Evolutionary conservation across 1,140 invertebrate genomes (phyloP), one percentile per base, ranked within the genome.

Genomic region (Halyomorpha halys): DNA sequence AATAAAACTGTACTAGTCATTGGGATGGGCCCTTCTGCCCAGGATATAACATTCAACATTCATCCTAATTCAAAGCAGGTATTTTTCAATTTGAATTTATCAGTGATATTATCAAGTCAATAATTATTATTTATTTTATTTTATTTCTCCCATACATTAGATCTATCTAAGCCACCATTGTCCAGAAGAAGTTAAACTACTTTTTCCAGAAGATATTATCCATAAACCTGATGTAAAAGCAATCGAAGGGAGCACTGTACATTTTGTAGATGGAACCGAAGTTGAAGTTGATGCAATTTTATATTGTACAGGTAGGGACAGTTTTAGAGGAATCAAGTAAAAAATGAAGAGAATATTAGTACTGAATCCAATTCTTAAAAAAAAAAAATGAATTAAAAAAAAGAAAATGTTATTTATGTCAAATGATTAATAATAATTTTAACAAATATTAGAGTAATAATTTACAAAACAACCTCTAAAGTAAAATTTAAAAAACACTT

Each of bases 21-120:
- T 30, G 94, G 94, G 9, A 89, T 87, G 49, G 90, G 90, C 18
- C 86, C 90, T 13, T 94, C 91, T n/a, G 92, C 90, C 69, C 73
- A 75, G 47, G 86, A 87, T 67, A 83, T 88, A 47, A 47, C 45
- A 13, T 47, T 47, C 45, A 15, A 47, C 14, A 47, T 16, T 47
- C 18, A 47, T 13, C 15, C 18, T 2, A 47, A 47, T 47, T 47
- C 45, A 47, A 47, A 47, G 14, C 45, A 47, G 18, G 45, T 47
- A 47, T 47, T 47, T 3, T 47, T 5, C 45, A 3, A 15, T 47
- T n/a, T 18, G 3, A n/a, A n/a, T 13, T 47, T 5, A 15, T 3
- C 18, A n/a, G 3, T 47, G 45, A 4, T 47, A n/a, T 47, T 4
- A n/a, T 47, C 4, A 3, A 3, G 13, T 47, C 3, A 47, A 47